Percentiles rank a stretch among this genome's conserved stretches.
These are phyloP conservation scores for Thalassarche chlororhynchos DNA, from an alignment of 2,113 vertebrate genomes.

Conservation along the genomic window DNA sequence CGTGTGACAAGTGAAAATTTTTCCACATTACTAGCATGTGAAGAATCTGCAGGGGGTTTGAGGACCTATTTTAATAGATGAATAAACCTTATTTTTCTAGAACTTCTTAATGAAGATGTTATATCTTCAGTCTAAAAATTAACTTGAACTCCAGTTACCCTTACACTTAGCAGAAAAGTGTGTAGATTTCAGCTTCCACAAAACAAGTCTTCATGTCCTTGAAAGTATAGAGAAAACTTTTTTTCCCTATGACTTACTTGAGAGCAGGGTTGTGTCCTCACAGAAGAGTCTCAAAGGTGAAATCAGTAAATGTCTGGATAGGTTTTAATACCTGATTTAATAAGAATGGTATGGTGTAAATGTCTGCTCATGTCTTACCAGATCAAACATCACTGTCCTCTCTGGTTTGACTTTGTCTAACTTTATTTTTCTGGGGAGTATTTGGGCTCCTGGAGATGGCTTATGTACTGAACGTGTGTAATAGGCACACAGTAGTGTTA, in stretches of 20 bases:
- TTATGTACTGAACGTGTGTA: neutral
- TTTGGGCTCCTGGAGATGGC: neutral
- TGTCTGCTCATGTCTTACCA: neutral
- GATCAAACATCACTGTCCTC: neutral
- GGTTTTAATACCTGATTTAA: neutral
- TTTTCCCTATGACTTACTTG: neutral
- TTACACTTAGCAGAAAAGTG: neutral
- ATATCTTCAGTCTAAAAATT: neutral
- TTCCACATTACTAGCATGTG: neutral
- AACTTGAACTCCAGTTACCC: neutral
- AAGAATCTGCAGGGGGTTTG: slow-evolving; percentile 21
- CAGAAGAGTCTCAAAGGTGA: neutral
- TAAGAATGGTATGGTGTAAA: neutral
- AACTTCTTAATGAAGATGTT: slow-evolving; percentile 21
- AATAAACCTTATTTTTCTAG: neutral
- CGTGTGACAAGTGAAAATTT: slow-evolving; percentile 34
- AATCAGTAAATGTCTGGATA: neutral
- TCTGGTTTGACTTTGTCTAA: neutral
- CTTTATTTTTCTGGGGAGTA: neutral
- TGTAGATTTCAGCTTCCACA: neutral
- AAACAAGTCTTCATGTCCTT: neutral
- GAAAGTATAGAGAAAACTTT: neutral
- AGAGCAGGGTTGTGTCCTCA: neutral
- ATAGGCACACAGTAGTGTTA: neutral
- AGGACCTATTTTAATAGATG: neutral